Evolutionary conservation across 1,140 invertebrate genomes (phyloP), one percentile per base, ranked within the genome.

Genomic region (Hesperophylax magnus): DNA sequence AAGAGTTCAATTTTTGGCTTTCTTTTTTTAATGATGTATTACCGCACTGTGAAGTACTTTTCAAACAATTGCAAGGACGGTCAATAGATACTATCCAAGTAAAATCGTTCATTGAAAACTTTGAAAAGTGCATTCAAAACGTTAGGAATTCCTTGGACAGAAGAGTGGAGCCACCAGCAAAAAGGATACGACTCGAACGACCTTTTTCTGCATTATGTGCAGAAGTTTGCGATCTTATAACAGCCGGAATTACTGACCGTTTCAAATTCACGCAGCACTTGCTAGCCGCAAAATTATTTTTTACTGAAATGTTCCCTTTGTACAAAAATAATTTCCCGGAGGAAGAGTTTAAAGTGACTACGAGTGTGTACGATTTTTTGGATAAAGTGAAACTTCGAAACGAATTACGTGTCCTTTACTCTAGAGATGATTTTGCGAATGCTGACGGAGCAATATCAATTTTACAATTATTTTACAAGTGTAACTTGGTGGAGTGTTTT

Each of bases 301-400:
- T 4, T 8, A 61, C 58, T 61, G 58, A 61, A 22, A 61, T 20
- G 58, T n/a, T n/a, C n/a, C n/a, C n/a, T n/a, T n/a, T n/a, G n/a
- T 61, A 24, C 18, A 61, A 61, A 61, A 61, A n/a, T 22, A 61
- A 61, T 61, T 61, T 61, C 58, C 58, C 20, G 8, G 58, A 61
- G 58, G 58, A 61, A 18, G 58, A 61, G 58, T 61, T 61, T 61
- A 14, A n/a, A n/a, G n/a, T n/a, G n/a, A n/a, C n/a, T n/a, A n/a
- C n/a, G n/a, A n/a, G n/a, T n/a, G n/a, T n/a, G n/a, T n/a, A n/a
- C n/a, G n/a, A n/a, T n/a, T n/a, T n/a, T n/a, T n/a, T n/a, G n/a
- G n/a, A n/a, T n/a, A n/a, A n/a, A n/a, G n/a, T n/a, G n/a, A n/a
- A n/a, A n/a, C n/a, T n/a, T n/a, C n/a, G n/a, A n/a, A n/a, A n/a